Evolutionary conservation across 2,797 vertebrate genomes (phyloP), one percentile per base, ranked within the genome.

Genomic region (Geotrypetes seraphini): DNA sequence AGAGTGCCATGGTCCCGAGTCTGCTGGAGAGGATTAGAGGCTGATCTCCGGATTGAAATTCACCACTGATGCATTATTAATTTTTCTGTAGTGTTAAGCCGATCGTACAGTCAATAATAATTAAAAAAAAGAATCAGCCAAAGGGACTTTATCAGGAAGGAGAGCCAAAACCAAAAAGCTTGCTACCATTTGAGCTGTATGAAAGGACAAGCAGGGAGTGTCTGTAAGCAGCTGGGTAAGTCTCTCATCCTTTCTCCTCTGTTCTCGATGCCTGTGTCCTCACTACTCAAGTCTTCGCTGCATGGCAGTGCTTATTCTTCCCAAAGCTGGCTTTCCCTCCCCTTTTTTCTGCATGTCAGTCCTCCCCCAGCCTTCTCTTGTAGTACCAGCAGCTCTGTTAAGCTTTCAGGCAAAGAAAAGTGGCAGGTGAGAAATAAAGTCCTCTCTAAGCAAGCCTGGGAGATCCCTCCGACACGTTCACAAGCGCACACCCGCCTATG

Each of bases 341-440:
- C 31, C 33, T 29, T 37, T 28, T 40, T 31, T 37, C 31, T 34
- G 34, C 25, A 19, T 19, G 16, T 19, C 16, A 28, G 22, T 33
- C n/a, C 30, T 21, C 27, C n/a, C 39, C 34, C 24, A 6, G 51
- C 36, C 30, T 10, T 52, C 16, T 16, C 16, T 36, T 22, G 39
- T 39, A 51, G 40, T 66, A 72, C 69, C 71, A 59, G 59, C 50
- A 38, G 38, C 12, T 16, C 59, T 40, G 55, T 62, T 11, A 31
- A 62, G 55, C 62, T 11, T 31, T 62, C 63, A 56, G 46, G 61
- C 53, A 65, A n/a, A 49, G 22, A 43, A 64, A 73, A 47, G 48
- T 49, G 60, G 58, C 50, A 72, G 66, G 49, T 50, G 60, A 62
- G 46, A 37, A 39, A 50, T n/a, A 59, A 71, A 78, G 64, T 61